Evolutionary conservation across 2,888 invertebrate genomes (phyloP), one percentile per base, ranked within the genome.

Genomic region (Molorchus minor): DNA sequence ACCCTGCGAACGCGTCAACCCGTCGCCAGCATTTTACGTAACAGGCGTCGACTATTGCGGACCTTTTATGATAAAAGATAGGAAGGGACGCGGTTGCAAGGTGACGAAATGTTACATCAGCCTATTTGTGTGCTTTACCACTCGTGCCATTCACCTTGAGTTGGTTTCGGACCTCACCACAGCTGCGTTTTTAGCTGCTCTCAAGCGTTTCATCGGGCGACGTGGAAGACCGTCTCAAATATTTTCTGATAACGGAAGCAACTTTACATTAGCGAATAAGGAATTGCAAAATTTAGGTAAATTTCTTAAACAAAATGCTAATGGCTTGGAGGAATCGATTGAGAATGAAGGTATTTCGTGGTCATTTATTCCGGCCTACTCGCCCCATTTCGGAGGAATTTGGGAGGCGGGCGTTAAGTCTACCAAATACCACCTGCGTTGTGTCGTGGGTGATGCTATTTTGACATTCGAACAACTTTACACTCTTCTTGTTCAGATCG

Each of bases 11-110:
- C n/a, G n/a, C n/a, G n/a, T n/a, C n/a, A n/a, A n/a, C n/a, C n/a
- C n/a, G n/a, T n/a, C n/a, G n/a, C n/a, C n/a, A n/a, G n/a, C 72
- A 2, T 76, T 75, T 58, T 15, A n/a, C 2, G 65, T 70, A 20
- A 53, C 58, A 0, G 75, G 71, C 7, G 54, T 68, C 1, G 72
- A 73, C 45, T 73, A 65, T 53, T 70, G 64, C 16, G 72, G 71
- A 13, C 72, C 69, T 10, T 65, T 72, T 47, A 43, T 49, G 2
- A 29, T 72, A 0, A 73, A 72, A 33, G 70, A 73, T 49, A 62
- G 66, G 17, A 59, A 67, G 56, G 30, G 40, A 8, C 41, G 69
- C 13, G 53, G 52, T 17, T 20, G 49, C 7, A 69, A 68, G 52
- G 7, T 57, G 0, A 46, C 51, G 10, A 71, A 71, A 47, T 47